Base-by-base conservation (phyloP, 2,797 vertebrate genomes). In the Neosalanx taihuensis region DNA sequence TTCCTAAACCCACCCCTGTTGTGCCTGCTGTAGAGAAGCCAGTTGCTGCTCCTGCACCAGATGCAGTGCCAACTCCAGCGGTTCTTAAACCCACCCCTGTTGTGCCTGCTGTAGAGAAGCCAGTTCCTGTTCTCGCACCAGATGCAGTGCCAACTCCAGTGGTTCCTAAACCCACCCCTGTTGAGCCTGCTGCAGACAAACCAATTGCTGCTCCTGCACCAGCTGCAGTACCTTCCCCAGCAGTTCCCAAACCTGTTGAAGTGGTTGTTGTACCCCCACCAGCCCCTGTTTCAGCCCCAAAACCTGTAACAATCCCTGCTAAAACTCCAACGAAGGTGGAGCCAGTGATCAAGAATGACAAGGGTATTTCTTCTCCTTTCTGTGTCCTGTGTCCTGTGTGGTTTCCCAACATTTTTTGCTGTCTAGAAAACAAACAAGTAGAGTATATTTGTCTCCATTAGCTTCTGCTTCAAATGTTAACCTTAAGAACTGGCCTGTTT, bases 301-400 rank as follows among this genome's bases (percentile, higher is more conserved):
- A 89, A 87, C 76, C 86, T 62, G 79, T 70, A 86, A 86, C 41
- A 71, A 29, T 77, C 75, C 64, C 87, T 71, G 79, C 81, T 86
- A 91, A 91, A 91, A 78, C 78, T 64, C 87, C 90, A 83, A 84
- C 88, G 76, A 92, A 92, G 84, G 91, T 93, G 93, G 95, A 94
- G 71, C 88, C 94, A 77, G 73, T 91, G 89, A 91, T 95, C 94
- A 98, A 95, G 94, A 97, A 98, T 77, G 89, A 97, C 88, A 94
- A 96, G 95, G 97, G 97, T 99, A 99, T 93, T 94, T 86, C 80
- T 77, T 61, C 64, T 83, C 90, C 59, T 84, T 9, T 72, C 31
- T 73, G 18, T 56, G 41, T 31, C 66, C 70, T 63, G 61, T 63
- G 31, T 56, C 69, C 37, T 65, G 59, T 71, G 62, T 51, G 72